phyloP scores from a whole-genome alignment of 2,888 invertebrate species.

The Schizotus pectinicornis region DNA sequence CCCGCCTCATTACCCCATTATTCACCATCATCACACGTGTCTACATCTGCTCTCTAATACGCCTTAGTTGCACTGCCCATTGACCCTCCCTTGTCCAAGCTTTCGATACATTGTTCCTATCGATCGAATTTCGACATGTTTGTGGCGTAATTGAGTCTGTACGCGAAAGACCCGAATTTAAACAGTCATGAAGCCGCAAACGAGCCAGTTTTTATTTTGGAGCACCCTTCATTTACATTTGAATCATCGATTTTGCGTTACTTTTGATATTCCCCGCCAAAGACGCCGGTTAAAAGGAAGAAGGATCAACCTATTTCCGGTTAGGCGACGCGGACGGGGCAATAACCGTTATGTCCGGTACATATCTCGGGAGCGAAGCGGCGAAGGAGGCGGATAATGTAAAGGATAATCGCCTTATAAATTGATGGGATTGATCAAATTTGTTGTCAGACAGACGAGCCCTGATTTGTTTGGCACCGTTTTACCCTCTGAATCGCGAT shows the following conservation, averaged over 20 bases:
- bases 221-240: too few species aligned
- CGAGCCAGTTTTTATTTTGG: too few species aligned
- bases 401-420: constrained; percentile 26
- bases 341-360: constrained; percentile 29
- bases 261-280: background rate
- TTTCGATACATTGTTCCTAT: too few species aligned
- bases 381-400: constrained; percentile 15
- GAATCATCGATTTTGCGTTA: background rate
- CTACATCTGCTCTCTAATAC: too few species aligned
- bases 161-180: too few species aligned
- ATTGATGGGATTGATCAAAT: constrained; percentile 25
- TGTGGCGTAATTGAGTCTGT: too few species aligned
- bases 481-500: background rate
- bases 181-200: too few species aligned
- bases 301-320: constrained; percentile 25
- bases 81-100: too few species aligned
- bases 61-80: too few species aligned
- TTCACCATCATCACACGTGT: too few species aligned
- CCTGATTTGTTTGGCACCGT: background rate
- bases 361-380: constrained; percentile 13
- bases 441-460: constrained; percentile 13
- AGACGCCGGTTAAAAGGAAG: background rate
- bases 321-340: constrained; percentile 14
- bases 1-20: too few species aligned
- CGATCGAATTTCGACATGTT: too few species aligned